These are phyloP conservation scores for Myotis myotis DNA, from an alignment of 2,797 vertebrate genomes.

Conservation along the genomic window DNA sequence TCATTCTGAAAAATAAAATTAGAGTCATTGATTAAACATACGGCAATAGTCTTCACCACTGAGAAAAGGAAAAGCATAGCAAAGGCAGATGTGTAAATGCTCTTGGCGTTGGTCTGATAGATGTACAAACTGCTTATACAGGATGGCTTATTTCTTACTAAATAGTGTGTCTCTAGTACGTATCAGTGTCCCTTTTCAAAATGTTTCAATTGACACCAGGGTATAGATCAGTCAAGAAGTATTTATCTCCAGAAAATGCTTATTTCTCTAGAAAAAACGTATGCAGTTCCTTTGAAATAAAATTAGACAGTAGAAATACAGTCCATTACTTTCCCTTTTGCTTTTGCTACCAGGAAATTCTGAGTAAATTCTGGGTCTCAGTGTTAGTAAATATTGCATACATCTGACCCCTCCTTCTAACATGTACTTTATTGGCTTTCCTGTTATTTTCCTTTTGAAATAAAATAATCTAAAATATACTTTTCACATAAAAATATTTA, in stretches of 20 bases:
- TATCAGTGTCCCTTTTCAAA: neutral
- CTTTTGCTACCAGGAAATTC: conserved; percentile 4
- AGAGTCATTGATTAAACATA: conserved; percentile 43
- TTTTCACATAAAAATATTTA: neutral
- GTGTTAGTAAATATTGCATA: neutral
- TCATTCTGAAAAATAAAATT: conserved; percentile 90
- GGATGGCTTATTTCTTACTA: neutral
- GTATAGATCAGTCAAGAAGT: neutral
- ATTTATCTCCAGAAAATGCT: conserved; percentile 21
- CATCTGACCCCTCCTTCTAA: neutral
- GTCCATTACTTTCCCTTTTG: neutral
- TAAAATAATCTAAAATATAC: neutral
- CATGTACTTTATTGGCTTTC: neutral
- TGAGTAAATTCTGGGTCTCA: neutral
- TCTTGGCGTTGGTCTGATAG: neutral
- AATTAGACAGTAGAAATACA: neutral
- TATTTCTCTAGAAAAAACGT: neutral
- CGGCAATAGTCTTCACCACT: neutral
- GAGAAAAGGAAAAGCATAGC: neutral
- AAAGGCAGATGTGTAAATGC: neutral
- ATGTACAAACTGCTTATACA: neutral
- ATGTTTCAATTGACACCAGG: neutral
- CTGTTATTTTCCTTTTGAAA: neutral
- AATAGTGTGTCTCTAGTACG: neutral
- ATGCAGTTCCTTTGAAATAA: neutral